A percentile compares a stretch with the other conserved stretches of the same genome.
Conservation (phyloP, 2,113 vertebrate genomes). For the Cyanoderma ruficeps region DNA sequence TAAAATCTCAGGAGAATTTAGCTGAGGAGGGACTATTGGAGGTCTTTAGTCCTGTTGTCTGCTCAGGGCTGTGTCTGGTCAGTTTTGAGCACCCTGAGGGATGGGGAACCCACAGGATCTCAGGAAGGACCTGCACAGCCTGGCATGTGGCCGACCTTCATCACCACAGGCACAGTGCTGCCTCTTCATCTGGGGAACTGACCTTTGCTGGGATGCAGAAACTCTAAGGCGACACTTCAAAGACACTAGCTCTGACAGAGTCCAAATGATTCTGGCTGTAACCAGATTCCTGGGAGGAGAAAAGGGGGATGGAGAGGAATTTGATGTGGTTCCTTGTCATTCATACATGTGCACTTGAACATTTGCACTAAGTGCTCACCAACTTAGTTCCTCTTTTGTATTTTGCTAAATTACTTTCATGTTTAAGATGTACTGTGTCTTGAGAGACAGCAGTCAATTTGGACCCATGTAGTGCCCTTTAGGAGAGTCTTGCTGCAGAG, state of each 20-base stretch:
- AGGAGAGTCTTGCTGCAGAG: background rate
- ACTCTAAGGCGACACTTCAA: background rate
- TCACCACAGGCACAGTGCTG: background rate
- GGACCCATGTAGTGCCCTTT: background rate
- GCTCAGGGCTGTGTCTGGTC: background rate
- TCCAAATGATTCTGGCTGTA: background rate
- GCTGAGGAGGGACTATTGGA: background rate
- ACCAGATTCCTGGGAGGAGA: background rate
- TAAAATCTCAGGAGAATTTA: background rate
- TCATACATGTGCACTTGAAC: fast-evolving
- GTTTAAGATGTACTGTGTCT: background rate
- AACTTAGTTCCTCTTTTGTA: background rate
- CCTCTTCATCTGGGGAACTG: background rate
- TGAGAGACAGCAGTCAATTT: background rate
- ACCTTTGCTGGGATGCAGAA: background rate
- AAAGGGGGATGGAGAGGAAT: background rate
- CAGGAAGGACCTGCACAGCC: background rate
- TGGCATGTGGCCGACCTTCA: fast-evolving
- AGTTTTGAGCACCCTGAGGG: background rate
- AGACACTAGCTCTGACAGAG: fast-evolving
- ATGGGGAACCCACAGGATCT: background rate
- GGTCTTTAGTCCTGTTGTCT: background rate
- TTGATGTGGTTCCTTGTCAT: background rate
- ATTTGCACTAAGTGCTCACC: background rate
- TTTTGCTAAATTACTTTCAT: background rate